These are phyloP conservation scores for Nerophis ophidion DNA, from an alignment of 2,113 vertebrate genomes.

Conservation along the genomic window DNA sequence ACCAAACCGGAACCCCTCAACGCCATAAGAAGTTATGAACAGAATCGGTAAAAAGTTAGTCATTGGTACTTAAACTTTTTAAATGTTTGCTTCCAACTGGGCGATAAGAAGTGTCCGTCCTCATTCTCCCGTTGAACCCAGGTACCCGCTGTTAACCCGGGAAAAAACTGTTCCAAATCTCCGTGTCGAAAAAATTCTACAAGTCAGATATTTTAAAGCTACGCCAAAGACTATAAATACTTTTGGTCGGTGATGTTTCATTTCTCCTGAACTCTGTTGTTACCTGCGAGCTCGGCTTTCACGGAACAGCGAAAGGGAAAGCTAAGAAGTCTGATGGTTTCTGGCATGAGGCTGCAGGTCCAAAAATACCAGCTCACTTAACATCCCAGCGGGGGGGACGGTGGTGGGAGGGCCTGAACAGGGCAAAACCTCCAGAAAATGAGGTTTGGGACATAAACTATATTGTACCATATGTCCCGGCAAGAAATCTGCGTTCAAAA, in stretches of 20 bases:
- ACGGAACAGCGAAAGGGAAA: constrained; percentile 48
- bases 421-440: constrained; percentile 16
- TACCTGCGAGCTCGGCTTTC: constrained; percentile 55
- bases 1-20: too few species aligned
- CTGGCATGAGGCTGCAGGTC: constrained; percentile 38
- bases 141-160: constrained; percentile 11
- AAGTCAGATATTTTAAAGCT: constrained; percentile 60
- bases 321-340: constrained; percentile 55
- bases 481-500: too few species aligned
- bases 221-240: constrained; percentile 67
- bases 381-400: constrained; percentile 35
- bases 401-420: constrained; percentile 29
- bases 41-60: too few species aligned
- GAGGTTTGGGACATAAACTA: too few species aligned
- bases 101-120: constrained; percentile 1
- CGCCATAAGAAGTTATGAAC: too few species aligned
- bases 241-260: constrained; percentile 11
- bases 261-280: constrained; percentile 56
- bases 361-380: constrained; percentile 60
- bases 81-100: too few species aligned
- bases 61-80: too few species aligned
- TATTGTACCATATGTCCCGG: too few species aligned
- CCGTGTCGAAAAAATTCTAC: constrained; percentile 73
- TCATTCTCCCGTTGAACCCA: not conserved
- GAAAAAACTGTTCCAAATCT: constrained; percentile 63